phyloP scores from a whole-genome alignment of 1,140 invertebrate species.

The Chionoecetes opilio region DNA sequence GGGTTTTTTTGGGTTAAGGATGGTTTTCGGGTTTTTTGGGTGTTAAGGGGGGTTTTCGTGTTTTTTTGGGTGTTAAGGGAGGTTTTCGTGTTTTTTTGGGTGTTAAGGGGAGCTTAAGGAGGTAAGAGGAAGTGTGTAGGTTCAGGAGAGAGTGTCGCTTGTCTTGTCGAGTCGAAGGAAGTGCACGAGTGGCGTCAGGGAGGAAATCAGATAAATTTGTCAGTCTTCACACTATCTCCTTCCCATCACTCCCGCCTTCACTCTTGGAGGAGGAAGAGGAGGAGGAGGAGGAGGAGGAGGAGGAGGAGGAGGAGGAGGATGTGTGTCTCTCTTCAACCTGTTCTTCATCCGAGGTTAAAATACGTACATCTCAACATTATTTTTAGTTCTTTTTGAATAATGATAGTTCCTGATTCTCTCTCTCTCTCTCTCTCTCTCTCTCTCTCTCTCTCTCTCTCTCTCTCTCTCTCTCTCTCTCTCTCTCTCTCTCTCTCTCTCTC shows the following conservation, averaged over 20 bases:
- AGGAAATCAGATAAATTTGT: conserved; percentile 12
- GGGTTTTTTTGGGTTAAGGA: no score
- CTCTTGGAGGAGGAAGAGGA: background rate
- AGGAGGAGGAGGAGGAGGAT: no score
- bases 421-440: conserved; percentile 25
- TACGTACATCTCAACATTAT: background rate
- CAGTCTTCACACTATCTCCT: background rate
- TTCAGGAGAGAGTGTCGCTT: background rate
- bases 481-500: background rate
- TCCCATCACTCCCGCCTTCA: background rate
- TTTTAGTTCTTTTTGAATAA: background rate
- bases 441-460: conserved; percentile 1
- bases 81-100: no score
- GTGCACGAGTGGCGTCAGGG: background rate
- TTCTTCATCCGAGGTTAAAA: background rate
- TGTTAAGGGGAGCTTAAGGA: background rate
- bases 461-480: conserved; percentile 2
- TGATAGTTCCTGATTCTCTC: no score
- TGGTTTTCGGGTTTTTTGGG: no score
- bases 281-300: background rate
- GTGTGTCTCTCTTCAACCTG: no score
- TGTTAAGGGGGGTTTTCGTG: background rate
- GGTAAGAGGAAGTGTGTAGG: background rate
- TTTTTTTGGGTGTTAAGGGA: background rate
- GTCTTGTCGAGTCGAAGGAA: no score